These are phyloP conservation scores for Trachelus iudaicus DNA, from an alignment of 2,888 invertebrate genomes.

Conservation along the genomic window DNA sequence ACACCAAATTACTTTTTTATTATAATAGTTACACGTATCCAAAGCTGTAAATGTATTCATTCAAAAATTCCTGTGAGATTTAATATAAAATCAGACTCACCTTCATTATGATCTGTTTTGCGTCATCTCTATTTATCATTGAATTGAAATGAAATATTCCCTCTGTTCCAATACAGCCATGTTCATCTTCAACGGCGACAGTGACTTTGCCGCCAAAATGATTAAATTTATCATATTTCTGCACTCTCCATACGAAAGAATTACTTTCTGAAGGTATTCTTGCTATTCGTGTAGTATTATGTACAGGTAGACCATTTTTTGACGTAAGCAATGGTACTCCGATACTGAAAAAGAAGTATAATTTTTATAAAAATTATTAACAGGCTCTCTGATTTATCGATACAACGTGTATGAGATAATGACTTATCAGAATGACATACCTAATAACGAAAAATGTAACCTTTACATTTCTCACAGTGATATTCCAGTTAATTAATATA, in stretches of 20 bases:
- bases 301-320: conserved; percentile 47
- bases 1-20: neutral
- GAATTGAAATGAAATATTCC: conserved; percentile 30
- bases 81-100: neutral
- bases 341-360: conserved; percentile 35
- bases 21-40: neutral
- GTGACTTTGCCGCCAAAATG: conserved; percentile 42
- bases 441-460: conserved; percentile 43
- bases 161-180: conserved; percentile 44
- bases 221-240: conserved; percentile 16
- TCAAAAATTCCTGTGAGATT: conserved; percentile 16
- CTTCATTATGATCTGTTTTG: conserved; percentile 3
- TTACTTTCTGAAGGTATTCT: conserved; percentile 26
- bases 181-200: conserved; percentile 40
- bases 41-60: conserved; percentile 2
- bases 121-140: conserved; percentile 2
- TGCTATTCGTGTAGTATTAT: conserved; percentile 49
- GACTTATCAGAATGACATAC: conserved; percentile 16
- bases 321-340: conserved; percentile 50
- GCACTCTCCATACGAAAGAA: conserved; percentile 39
- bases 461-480: conserved; percentile 18
- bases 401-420: neutral
- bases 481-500: conserved; percentile 45
- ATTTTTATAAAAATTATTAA: neutral
- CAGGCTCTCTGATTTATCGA: neutral